A percentile compares a stretch with the other conserved stretches of the same genome.
Conservation (phyloP, 1,140 invertebrate genomes). For the Laodelphax striatellus region DNA sequence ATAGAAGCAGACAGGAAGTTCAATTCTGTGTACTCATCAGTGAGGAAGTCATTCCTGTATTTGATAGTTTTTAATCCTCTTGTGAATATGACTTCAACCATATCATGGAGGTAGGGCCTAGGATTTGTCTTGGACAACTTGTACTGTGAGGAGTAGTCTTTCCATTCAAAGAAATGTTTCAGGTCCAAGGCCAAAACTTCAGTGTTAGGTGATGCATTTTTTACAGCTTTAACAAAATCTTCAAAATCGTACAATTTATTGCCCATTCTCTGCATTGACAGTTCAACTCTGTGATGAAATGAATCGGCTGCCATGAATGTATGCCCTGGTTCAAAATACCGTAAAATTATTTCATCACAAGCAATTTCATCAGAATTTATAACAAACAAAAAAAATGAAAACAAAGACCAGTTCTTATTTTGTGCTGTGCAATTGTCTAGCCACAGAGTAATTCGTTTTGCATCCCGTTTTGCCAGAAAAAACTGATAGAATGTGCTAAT, state of each 20-base stretch:
- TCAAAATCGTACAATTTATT: conserved; percentile 1
- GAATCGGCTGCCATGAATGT: conserved; percentile 26
- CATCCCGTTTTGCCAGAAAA: conserved; percentile 1
- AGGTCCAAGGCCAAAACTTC: too few relatives aligned
- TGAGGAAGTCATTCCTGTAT: too few relatives aligned
- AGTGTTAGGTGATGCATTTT: too few relatives aligned
- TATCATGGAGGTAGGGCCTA: too few relatives aligned
- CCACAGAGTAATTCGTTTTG: conserved; percentile 15
- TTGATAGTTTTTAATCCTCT: too few relatives aligned
- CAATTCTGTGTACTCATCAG: too few relatives aligned
- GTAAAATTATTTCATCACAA: conserved; percentile 17
- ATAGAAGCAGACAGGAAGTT: too few relatives aligned
- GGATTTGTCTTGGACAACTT: too few relatives aligned
- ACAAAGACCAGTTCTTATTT: conserved; percentile 17
- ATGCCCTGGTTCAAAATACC: conserved; percentile 24
- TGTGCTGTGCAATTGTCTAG: conserved; percentile 21
- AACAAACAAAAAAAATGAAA: conserved; percentile 10
- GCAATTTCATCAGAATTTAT: conserved; percentile 20
- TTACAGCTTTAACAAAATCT: background rate
- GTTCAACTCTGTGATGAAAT: conserved; percentile 27
- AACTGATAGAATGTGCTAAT: conserved; percentile 15
- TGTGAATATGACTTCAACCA: too few relatives aligned
- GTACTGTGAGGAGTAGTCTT: too few relatives aligned
- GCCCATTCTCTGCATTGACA: background rate
- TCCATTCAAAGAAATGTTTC: too few relatives aligned